phyloP scores from a whole-genome alignment of 2,113 vertebrate genomes.

The Trachemys scripta region DNA sequence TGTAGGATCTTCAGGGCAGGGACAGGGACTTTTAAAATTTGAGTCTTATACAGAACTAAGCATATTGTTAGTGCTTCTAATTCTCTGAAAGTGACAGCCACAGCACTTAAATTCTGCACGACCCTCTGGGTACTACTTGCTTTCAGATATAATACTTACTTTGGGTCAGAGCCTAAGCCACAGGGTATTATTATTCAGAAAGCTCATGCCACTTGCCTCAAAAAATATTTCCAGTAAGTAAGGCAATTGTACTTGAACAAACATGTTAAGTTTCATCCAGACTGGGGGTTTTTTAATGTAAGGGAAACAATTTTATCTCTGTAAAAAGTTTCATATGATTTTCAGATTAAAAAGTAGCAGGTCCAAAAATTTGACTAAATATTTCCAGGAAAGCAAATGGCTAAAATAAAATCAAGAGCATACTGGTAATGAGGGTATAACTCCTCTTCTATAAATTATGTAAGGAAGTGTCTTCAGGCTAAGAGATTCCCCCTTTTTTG shows the following conservation, averaged over 20 bases:
- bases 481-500: not conserved
- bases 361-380: not conserved
- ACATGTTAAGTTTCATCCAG: not conserved
- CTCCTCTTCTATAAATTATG: not conserved
- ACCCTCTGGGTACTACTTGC: not conserved
- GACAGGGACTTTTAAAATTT: not conserved
- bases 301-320: not conserved
- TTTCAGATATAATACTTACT: not conserved
- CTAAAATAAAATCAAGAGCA: not conserved
- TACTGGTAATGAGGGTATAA: not conserved
- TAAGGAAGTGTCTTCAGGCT: not conserved
- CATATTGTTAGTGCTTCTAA: not conserved
- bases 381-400: not conserved
- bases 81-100: not conserved
- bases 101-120: not conserved
- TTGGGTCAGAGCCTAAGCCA: not conserved
- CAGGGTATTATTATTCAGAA: not conserved
- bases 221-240: not conserved
- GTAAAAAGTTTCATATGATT: not conserved
- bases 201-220: not conserved
- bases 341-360: not conserved
- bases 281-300: not conserved
- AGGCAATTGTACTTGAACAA: not conserved
- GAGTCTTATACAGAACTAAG: not conserved
- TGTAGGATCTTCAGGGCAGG: not conserved